Percentiles rank a stretch among this genome's conserved stretches.
These are phyloP conservation scores for Australoheros facetus DNA, from an alignment of 2,797 vertebrate species.

Conservation along the genomic window DNA sequence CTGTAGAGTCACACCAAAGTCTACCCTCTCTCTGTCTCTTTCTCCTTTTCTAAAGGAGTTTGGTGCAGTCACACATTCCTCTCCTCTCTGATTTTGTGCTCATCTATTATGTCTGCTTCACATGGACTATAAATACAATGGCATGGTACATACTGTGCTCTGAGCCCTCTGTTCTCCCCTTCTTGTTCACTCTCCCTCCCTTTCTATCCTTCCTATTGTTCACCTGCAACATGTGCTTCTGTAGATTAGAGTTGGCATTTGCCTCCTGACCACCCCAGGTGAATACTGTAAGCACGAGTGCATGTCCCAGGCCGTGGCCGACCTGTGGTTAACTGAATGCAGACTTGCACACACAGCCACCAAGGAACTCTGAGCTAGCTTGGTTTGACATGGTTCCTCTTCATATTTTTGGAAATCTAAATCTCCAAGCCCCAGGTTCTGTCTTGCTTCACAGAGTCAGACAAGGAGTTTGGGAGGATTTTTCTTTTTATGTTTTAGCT, in stretches of 20 bases:
- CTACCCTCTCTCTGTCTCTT: constrained; percentile 1
- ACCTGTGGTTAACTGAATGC: constrained; percentile 52
- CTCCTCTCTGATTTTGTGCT: constrained; percentile 41
- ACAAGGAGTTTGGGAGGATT: constrained; percentile 42
- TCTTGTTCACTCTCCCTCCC: constrained; percentile 15
- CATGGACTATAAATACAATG: constrained; percentile 46
- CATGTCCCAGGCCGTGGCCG: constrained; percentile 46
- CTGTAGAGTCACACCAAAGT: constrained; percentile 21
- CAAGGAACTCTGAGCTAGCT: constrained; percentile 57
- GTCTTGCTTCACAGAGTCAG: constrained; percentile 47
- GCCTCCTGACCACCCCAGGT: constrained; percentile 42
- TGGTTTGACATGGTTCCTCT: constrained; percentile 26
- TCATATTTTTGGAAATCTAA: constrained; percentile 50
- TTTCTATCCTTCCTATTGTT: constrained; percentile 49
- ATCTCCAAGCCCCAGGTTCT: constrained; percentile 56
- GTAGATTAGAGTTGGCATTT: constrained; percentile 68
- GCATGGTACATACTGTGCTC: constrained; percentile 43
- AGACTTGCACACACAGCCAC: constrained; percentile 47
- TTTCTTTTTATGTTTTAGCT: constrained; percentile 35
- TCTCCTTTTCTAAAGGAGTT: constrained; percentile 26
- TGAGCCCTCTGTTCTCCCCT: constrained; percentile 34
- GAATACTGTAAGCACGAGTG: constrained; percentile 38
- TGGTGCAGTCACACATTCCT: constrained; percentile 32
- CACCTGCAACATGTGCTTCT: constrained; percentile 61
- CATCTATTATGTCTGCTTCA: constrained; percentile 43